These are phyloP conservation scores for Nesospiza acunhae DNA, from an alignment of 2,113 vertebrate genomes.

Conservation along the genomic window DNA sequence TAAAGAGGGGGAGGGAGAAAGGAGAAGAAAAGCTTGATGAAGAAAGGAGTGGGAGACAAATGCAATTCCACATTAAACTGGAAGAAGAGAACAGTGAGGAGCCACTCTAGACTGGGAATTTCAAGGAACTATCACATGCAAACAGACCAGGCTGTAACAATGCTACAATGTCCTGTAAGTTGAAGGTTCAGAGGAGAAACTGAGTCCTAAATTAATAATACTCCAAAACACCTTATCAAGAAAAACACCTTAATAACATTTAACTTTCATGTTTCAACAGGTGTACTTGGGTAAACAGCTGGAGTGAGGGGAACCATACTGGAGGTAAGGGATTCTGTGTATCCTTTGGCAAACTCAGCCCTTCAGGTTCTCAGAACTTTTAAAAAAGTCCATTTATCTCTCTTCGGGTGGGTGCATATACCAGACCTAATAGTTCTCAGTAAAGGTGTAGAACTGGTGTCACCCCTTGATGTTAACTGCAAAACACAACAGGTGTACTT, in stretches of 20 bases:
- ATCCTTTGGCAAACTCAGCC: neutral
- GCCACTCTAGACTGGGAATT: neutral
- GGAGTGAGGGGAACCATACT: neutral
- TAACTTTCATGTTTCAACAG: neutral
- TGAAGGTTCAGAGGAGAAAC: neutral
- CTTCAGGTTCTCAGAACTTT: neutral
- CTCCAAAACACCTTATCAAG: neutral
- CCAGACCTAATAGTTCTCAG: neutral
- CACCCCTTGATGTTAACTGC: neutral
- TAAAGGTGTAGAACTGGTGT: neutral
- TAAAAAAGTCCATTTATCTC: neutral
- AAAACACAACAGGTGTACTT: neutral
- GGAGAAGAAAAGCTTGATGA: neutral
- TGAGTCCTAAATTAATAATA: neutral
- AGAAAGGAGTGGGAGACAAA: neutral
- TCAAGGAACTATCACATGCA: neutral
- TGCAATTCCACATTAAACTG: neutral
- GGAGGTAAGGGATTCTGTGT: neutral
- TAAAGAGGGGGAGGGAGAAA: neutral
- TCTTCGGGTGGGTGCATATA: neutral
- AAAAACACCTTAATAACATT: neutral
- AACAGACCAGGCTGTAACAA: neutral
- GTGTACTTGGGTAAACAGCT: neutral
- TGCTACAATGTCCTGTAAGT: rapidly evolving
- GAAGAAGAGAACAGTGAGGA: neutral